Evolutionary conservation across 2,888 invertebrate genomes (phyloP).

Genomic region (Ectobius pallidus): DNA sequence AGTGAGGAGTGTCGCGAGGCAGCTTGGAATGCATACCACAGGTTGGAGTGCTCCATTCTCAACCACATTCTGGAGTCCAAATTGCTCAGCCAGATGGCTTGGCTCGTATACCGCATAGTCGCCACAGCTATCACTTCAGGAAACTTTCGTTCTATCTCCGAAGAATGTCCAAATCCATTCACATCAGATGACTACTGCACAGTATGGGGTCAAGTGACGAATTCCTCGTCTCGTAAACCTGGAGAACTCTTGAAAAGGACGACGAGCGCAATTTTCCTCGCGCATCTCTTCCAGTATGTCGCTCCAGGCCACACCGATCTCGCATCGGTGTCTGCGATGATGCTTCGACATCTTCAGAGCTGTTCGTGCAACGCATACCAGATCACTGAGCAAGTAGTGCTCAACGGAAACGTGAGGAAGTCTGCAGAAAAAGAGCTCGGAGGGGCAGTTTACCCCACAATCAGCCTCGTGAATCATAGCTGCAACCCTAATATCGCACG

Average conservation of each 20-base stretch:
- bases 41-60: conserved; percentile 54
- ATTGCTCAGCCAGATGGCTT: conserved; percentile 48
- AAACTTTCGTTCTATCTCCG: too few relatives aligned
- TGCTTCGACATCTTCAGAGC: conserved; percentile 55
- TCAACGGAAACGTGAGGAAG: conserved; percentile 45
- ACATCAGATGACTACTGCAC: conserved; percentile 11
- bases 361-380: conserved; percentile 59
- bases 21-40: conserved; percentile 53
- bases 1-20: conserved; percentile 51
- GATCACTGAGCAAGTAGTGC: conserved; percentile 54
- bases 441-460: conserved; percentile 57
- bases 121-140: background rate
- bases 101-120: conserved; percentile 47
- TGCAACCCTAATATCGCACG: conserved; percentile 57
- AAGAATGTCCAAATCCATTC: background rate
- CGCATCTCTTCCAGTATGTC: conserved; percentile 52
- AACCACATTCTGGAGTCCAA: conserved; percentile 47
- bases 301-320: conserved; percentile 45
- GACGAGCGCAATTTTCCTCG: conserved; percentile 54
- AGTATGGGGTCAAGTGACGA: conserved; percentile 53
- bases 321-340: conserved; percentile 49
- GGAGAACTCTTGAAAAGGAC: conserved; percentile 53
- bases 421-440: conserved; percentile 50
- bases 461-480: conserved; percentile 58
- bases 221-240: conserved; percentile 49